phyloP scores from a whole-genome alignment of 2,888 invertebrate species.

The Apodemia hepburni region DNA sequence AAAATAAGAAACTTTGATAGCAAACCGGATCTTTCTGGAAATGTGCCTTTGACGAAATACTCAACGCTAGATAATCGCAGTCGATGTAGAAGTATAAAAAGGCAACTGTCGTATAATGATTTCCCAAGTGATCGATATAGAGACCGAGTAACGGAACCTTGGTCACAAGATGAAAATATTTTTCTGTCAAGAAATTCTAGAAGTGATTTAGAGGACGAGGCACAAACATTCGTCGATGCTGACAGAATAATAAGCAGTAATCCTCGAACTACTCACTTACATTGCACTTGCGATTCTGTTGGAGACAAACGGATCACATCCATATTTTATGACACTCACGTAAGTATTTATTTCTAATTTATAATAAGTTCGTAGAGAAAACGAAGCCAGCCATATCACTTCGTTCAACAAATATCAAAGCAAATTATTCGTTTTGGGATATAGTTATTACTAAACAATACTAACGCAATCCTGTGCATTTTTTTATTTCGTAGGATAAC shows the following conservation, averaged over 20 bases:
- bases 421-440: too few relatives aligned
- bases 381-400: neutral
- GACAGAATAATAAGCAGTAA: slow-evolving; percentile 55
- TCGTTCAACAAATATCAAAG: too few relatives aligned
- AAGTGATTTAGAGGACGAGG: slow-evolving; percentile 58
- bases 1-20: slow-evolving; percentile 68
- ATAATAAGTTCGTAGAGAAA: neutral
- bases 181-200: slow-evolving; percentile 55
- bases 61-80: slow-evolving; percentile 72
- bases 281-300: slow-evolving; percentile 61
- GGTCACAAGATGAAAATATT: slow-evolving; percentile 56
- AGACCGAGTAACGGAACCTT: slow-evolving; percentile 56
- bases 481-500: too few relatives aligned
- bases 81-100: slow-evolving; percentile 66
- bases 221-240: slow-evolving; percentile 58
- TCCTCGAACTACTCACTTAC: slow-evolving; percentile 49
- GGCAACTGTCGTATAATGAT: slow-evolving; percentile 75
- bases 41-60: slow-evolving; percentile 63
- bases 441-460: too few relatives aligned
- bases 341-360: slow-evolving; percentile 40
- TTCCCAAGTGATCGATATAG: slow-evolving; percentile 67
- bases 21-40: slow-evolving; percentile 57
- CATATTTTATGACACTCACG: slow-evolving; percentile 69
- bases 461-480: too few relatives aligned
- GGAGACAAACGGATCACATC: slow-evolving; percentile 58